Base-by-base conservation (phyloP, 2,888 invertebrate genomes). In the Chrysolina haemoptera region DNA sequence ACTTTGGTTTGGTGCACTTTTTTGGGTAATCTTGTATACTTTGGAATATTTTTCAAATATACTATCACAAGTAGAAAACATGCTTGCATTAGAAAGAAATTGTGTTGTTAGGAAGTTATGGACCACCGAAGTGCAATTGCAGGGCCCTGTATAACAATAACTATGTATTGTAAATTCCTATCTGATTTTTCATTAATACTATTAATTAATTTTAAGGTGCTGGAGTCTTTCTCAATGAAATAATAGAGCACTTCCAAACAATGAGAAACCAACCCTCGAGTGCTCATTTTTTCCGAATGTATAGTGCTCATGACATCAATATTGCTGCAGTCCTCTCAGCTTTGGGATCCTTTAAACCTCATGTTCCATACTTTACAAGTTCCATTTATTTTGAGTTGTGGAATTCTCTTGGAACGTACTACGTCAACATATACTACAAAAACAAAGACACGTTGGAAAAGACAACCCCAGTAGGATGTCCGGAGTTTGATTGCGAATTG, bases 211-310 rank as follows among this genome's bases (percentile, higher is more conserved):
- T 46, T 72, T 50, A n/a, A 1, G 90, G 90, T 82, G 83, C 87
- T 0, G 92, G 92, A 12, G 9, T 64, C 3, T 35, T 73, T 6
- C 18, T 73, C 0, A 64, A 68, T n/a, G 68, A 67, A 59, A 68
- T 6, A n/a, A 10, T 27, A 1, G 27, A 27, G 5, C 27, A 27
- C 27, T 27, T 27, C 27, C 2, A 27, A 16, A 11, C 5, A 27
- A 55, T 27, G 16, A 8, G n/a, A 2, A 11, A 48, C 12, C 48
- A 71, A 27, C 10, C 55, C 0, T 35, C 70, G 4, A 40, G 53
- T 22, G 41, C 22, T 10, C 14, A 55, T 55, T 73, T 72, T 64
- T 74, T 66, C 43, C 68, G 63, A 59, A 70, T 75, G 53, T 74
- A 70, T 68, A 77, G 76, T 50, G 74, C 48, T 10, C 76, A 77